Evolutionary conservation across 2,888 invertebrate species (phyloP).

Genomic region (Campoplex nolae): DNA sequence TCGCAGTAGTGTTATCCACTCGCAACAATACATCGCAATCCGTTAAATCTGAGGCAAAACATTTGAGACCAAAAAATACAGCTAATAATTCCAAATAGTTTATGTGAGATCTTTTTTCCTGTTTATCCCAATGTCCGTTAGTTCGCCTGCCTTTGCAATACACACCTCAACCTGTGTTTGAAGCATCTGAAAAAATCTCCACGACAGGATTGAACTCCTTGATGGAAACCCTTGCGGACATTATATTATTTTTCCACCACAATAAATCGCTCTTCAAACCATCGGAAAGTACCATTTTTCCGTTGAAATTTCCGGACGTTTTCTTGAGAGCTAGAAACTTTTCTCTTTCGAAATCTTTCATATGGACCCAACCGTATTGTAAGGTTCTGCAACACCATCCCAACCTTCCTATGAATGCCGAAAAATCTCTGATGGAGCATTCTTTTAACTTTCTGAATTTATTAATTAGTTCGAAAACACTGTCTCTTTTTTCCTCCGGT

Average conservation of each 20-base stretch:
- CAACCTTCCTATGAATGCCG: slow-evolving; percentile 9
- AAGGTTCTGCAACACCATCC: background rate
- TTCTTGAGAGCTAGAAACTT: background rate
- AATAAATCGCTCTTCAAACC: background rate
- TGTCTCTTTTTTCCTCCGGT: background rate
- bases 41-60: background rate
- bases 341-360: slow-evolving; percentile 14
- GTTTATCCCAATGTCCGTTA: background rate
- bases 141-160: background rate
- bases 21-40: slow-evolving; percentile 11
- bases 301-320: background rate
- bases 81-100: slow-evolving; percentile 7
- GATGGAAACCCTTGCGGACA: background rate
- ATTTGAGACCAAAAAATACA: slow-evolving; percentile 18
- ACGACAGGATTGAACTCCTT: background rate
- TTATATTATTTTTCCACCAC: slow-evolving; percentile 11
- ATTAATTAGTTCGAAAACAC: background rate
- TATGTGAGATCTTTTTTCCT: slow-evolving; percentile 3
- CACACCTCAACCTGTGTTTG: slow-evolving; percentile 8
- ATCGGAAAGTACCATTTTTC: background rate
- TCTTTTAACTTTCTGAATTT: background rate
- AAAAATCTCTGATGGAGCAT: slow-evolving; percentile 12
- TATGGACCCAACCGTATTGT: background rate
- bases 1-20: slow-evolving; percentile 25
- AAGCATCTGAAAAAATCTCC: slow-evolving; percentile 9